Percentiles rank a stretch among this genome's conserved stretches.
These are phyloP conservation scores for Philaethria dido DNA, from an alignment of 2,888 invertebrate genomes.

Conservation along the genomic window DNA sequence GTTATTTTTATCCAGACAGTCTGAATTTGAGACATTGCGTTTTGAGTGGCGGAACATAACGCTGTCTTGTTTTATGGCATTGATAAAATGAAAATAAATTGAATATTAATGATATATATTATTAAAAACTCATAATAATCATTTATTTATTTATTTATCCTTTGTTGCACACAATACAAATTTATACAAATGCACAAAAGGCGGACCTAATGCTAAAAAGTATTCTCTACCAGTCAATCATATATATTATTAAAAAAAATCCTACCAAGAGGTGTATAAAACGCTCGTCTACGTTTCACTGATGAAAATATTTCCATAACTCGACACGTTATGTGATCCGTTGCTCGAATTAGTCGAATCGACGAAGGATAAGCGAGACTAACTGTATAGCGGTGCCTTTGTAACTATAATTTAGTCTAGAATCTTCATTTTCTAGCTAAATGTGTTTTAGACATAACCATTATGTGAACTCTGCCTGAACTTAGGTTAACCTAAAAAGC, in stretches of 20 bases:
- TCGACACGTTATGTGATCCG: slow-evolving; percentile 50
- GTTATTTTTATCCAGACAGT: too few relatives aligned
- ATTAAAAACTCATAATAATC: too few relatives aligned
- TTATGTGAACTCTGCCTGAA: neutral
- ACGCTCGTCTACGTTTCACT: slow-evolving; percentile 40
- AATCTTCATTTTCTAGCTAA: slow-evolving; percentile 14
- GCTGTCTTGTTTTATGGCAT: too few relatives aligned
- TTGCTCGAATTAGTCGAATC: slow-evolving; percentile 60
- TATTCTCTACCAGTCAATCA: too few relatives aligned
- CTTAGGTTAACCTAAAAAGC: slow-evolving; percentile 14
- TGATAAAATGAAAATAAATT: too few relatives aligned
- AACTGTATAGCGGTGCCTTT: slow-evolving; percentile 39
- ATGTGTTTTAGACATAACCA: slow-evolving; percentile 11
- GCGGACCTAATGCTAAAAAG: too few relatives aligned
- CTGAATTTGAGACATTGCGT: too few relatives aligned
- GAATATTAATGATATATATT: too few relatives aligned
- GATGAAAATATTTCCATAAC: slow-evolving; percentile 32
- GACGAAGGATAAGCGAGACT: slow-evolving; percentile 43
- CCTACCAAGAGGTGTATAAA: slow-evolving; percentile 24
- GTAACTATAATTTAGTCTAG: slow-evolving; percentile 16
- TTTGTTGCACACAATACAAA: too few relatives aligned
- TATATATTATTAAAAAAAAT: neutral
- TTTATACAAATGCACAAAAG: too few relatives aligned
- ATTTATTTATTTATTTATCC: too few relatives aligned
- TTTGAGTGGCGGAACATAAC: too few relatives aligned